Base-by-base conservation (phyloP, 2,888 invertebrate species). In the Tenthredo mesomela region DNA sequence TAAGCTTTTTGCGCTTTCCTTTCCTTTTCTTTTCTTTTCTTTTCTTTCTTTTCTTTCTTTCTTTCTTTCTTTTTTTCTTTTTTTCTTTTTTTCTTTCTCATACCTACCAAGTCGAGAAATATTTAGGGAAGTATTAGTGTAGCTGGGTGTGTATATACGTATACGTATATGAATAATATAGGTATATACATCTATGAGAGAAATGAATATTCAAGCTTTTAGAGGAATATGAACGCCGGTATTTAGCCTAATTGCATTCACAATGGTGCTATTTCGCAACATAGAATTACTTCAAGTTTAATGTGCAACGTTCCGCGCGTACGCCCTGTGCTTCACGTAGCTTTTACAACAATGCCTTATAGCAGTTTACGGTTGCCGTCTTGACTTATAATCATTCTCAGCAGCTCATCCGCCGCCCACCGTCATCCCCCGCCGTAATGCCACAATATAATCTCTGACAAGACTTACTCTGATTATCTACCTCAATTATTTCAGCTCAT, bases 201-300 rank as follows among this genome's bases (percentile, higher is more conserved):
- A 67, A 67, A 82, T 67, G 65, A 82, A 82, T 82, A 70, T 84
- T 84, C 84, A 82, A 67, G 78, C 54, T 54, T 54, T 29, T 50
- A 47, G 77, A 70, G 84, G 50, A 84, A 80, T 84, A 84, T 70
- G 78, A 84, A 84, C 84, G 75, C 70, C 15, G 80, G 84, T 84
- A 61, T 84, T 84, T 84, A 84, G 80, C 82, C 80, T 84, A 84
- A 84, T 84, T 84, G 84, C 84, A 80, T 84, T 78, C 54, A 84
- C 84, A 84, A 84, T 82, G 70, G 82, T 71, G 78, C 67, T 70
- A 78, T 84, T 80, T 84, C 80, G 80, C 84, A 70, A 82, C 84
- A 84, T 67, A 70, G 67, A 84, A 84, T 84, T 84, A 80, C 84
- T 54, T 58, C 80, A 54, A 78, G 80, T 84, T 84, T 84, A 84